A percentile compares a stretch with the other conserved stretches of the same genome.
Conservation (phyloP, 2,113 vertebrate species). For the Copsychus sechellarum region DNA sequence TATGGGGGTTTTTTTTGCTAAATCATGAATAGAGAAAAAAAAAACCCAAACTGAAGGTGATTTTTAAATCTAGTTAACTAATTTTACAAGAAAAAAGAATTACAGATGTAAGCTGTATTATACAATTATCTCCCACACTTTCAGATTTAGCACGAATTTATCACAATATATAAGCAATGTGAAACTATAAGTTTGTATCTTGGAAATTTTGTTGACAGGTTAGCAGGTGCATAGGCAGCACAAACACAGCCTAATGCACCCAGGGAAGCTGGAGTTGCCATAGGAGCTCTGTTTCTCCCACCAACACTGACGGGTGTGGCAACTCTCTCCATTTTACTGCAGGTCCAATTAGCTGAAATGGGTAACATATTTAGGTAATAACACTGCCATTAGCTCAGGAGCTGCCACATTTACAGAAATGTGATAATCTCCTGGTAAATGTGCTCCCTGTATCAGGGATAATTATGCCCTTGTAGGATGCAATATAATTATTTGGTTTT, state of each 20-base stretch:
- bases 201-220: neutral
- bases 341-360: neutral
- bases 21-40: neutral
- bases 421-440: neutral
- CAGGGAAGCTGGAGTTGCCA: neutral
- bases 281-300: neutral
- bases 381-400: neutral
- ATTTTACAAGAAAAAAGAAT: neutral
- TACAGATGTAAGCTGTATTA: neutral
- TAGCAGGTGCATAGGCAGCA: neutral
- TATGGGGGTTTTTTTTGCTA: accelerated
- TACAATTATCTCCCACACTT: neutral
- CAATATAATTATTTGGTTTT: neutral
- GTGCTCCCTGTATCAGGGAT: neutral
- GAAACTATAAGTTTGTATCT: neutral
- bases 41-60: neutral
- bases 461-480: neutral
- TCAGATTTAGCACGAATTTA: neutral
- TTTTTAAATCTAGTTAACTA: neutral
- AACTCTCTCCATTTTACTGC: neutral
- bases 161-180: neutral
- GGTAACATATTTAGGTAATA: neutral
- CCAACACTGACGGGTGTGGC: neutral
- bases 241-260: neutral
- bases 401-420: neutral